Evolutionary conservation across 37 sponge, comb jelly and placozoan species (phyloP).

Genomic region (Tethya wilhelma): DNA sequence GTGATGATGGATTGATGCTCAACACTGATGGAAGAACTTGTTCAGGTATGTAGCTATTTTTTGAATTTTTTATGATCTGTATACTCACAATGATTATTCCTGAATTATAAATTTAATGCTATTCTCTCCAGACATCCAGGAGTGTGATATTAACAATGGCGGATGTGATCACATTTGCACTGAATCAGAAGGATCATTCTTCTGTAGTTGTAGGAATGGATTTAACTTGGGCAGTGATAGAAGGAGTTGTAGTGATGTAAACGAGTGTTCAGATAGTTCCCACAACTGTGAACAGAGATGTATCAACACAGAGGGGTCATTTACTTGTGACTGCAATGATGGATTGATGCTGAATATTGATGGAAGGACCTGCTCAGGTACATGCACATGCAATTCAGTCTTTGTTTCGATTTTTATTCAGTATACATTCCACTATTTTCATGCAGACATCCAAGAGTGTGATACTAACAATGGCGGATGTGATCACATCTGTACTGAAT

Average conservation of each 20-base stretch:
- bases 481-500: slow-evolving; percentile 27
- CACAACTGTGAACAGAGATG: too few relatives aligned
- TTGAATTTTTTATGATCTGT: too few relatives aligned
- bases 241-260: too few relatives aligned
- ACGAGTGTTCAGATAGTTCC: too few relatives aligned
- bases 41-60: background rate
- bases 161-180: slow-evolving; percentile 42
- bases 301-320: background rate
- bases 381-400: too few relatives aligned
- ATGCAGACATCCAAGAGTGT: slow-evolving; percentile 42
- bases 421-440: too few relatives aligned
- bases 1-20: too few relatives aligned
- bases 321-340: background rate
- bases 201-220: background rate
- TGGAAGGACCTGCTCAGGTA: background rate
- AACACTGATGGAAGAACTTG: slow-evolving; percentile 14
- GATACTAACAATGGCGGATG: slow-evolving; percentile 12
- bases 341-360: background rate
- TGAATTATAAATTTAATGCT: too few relatives aligned
- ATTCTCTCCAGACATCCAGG: slow-evolving; percentile 28
- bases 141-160: slow-evolving; percentile 34
- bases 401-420: background rate
- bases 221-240: background rate
- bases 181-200: background rate
- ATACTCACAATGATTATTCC: too few relatives aligned